Percentiles rank a stretch among this genome's conserved stretches.
phyloP scores from a whole-genome alignment of 2,888 invertebrate species.

The Xestia c-nigrum region DNA sequence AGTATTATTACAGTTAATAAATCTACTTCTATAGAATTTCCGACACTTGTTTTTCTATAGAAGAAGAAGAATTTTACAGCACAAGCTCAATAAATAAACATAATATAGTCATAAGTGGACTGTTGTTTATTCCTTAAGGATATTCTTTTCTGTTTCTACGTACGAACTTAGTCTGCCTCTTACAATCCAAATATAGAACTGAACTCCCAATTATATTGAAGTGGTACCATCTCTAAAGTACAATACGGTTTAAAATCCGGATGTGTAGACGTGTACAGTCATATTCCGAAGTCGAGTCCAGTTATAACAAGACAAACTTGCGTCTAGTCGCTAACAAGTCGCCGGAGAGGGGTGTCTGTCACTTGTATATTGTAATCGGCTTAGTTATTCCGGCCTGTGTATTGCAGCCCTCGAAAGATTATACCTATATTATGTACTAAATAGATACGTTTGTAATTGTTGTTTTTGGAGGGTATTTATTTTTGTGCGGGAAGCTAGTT shows the following conservation, averaged over 20 bases:
- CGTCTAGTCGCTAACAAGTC: conserved; percentile 80
- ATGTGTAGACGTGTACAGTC: conserved; percentile 71
- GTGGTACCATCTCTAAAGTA: conserved; percentile 57
- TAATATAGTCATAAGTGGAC: not conserved
- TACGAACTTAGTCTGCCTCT: not conserved
- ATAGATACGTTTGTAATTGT: conserved; percentile 25
- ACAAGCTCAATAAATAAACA: not conserved
- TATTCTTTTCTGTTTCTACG: not conserved
- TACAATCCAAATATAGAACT: conserved; percentile 23
- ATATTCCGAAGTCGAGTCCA: conserved; percentile 64
- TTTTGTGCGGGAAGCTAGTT: not conserved
- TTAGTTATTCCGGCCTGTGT: conserved; percentile 75
- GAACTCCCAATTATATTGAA: conserved; percentile 63
- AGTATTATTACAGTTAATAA: not conserved
- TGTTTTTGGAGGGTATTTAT: conserved; percentile 1
- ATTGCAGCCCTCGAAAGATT: conserved; percentile 71
- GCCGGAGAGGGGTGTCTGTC: conserved; percentile 69
- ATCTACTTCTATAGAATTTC: not conserved
- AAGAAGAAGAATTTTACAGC: not conserved
- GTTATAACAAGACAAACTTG: conserved; percentile 84
- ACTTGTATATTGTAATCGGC: conserved; percentile 81
- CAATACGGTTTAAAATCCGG: conserved; percentile 67
- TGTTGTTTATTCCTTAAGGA: not conserved
- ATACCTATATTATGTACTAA: conserved; percentile 46
- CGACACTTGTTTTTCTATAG: too few relatives aligned